Base-by-base conservation (phyloP, 2,888 invertebrate genomes). In the Tethea ocularis region DNA sequence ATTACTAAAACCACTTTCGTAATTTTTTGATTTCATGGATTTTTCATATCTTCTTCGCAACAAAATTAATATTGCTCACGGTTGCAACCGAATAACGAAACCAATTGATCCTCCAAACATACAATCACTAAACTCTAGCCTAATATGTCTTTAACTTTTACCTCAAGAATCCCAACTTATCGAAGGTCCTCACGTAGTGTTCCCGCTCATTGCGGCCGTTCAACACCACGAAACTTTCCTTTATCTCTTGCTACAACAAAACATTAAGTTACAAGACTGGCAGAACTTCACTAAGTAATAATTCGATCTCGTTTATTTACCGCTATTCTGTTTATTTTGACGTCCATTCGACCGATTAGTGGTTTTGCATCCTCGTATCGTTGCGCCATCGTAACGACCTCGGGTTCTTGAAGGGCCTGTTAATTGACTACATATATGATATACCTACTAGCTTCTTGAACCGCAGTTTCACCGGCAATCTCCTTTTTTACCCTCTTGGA, bases 171-270 rank as follows among this genome's bases (percentile, higher is more conserved):
- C 91, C 88, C 51, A 92, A 77, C 63, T 78, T 82, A 41, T 89
- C 77, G 71, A 91, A 90, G 52, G 82, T 74, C 62, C 70, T 69
- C 52, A 77, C 61, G 67, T 86, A 89, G 56, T 84, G 75, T 20
- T 56, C 58, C 58, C 74, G 75, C 64, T 86, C 75, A 58, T 81
- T 76, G 26, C 72, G 76, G 38, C 78, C 77, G 38, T 62, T 77
- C 55, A 89, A 63, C 36, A 89, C 60, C 29, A 90, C 90, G 64
- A 91, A 88, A 82, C 93, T 92, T 80, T 93, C 91, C 67, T 89
- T 91, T 79, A 91, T 82, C 81, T 92, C 93, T 88, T 87, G 85
- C 91, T 91, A 64, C 55, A 86, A 87, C 68, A 80, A 82, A 75
- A 77, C 52, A 68, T 54, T 53, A 59, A 57, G 59, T 69, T 62